Percentiles rank a stretch among this genome's conserved stretches.
These are phyloP conservation scores for Aphaenogaster floridana DNA, from an alignment of 1,140 invertebrate genomes.

Conservation along the genomic window DNA sequence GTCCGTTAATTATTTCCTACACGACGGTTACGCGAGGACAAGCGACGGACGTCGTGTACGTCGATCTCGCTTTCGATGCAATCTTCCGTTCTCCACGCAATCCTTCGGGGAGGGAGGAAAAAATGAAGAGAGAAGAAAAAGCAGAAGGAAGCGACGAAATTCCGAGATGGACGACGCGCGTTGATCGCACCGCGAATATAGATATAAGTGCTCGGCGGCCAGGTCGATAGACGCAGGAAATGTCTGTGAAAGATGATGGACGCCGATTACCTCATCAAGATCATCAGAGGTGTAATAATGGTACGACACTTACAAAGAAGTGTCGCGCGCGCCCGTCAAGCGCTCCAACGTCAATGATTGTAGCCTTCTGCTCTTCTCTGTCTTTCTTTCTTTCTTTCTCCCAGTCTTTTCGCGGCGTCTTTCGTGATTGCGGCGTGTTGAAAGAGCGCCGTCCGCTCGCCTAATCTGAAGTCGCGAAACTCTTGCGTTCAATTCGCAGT, in stretches of 20 bases:
- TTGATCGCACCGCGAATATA: constrained; percentile 42
- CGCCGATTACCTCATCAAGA: constrained; percentile 83
- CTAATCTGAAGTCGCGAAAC: background rate
- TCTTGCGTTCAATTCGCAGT: constrained; percentile 1
- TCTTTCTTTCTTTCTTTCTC: constrained; percentile 34
- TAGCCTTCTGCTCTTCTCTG: constrained; percentile 52
- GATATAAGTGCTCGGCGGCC: constrained; percentile 44
- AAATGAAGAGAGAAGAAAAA: background rate
- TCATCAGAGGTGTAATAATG: constrained; percentile 81
- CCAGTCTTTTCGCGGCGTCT: constrained; percentile 6
- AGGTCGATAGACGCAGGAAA: constrained; percentile 76
- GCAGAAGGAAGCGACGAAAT: background rate
- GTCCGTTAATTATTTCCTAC: constrained; percentile 56
- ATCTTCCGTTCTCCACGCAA: constrained; percentile 33
- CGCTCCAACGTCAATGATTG: constrained; percentile 69
- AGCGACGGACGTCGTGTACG: constrained; percentile 5
- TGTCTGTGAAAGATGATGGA: constrained; percentile 81
- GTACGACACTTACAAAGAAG: constrained; percentile 77
- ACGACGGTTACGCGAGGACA: constrained; percentile 18
- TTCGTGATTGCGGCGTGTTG: constrained; percentile 21
- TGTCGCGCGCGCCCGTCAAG: constrained; percentile 53
- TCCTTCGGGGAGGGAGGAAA: background rate
- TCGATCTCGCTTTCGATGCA: constrained; percentile 34
- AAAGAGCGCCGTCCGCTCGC: constrained; percentile 18
- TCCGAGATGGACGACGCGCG: constrained; percentile 6